These are phyloP conservation scores for Diabrotica undecimpunctata DNA, from an alignment of 1,140 invertebrate species.

Conservation along the genomic window DNA sequence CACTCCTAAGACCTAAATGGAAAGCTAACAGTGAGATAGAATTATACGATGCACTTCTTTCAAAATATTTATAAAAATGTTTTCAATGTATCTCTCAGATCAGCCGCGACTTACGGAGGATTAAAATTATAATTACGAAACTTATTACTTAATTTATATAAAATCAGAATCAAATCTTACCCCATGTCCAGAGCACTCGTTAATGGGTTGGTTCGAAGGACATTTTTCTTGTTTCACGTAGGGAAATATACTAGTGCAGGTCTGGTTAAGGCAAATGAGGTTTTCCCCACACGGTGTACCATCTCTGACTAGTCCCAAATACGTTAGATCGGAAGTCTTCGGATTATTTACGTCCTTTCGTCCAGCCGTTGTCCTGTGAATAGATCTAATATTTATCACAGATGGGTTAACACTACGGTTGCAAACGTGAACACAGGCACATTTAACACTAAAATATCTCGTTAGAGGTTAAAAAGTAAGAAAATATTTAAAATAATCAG, in stretches of 20 bases:
- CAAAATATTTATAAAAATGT: no score
- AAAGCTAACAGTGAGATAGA: no score
- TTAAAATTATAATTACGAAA: neutral
- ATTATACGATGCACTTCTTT: no score
- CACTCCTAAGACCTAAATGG: no score
- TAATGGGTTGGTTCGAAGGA: slow-evolving; percentile 80
- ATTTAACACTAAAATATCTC: no score
- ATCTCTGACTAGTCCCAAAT: slow-evolving; percentile 77
- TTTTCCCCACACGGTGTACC: slow-evolving; percentile 89
- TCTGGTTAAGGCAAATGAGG: slow-evolving; percentile 89
- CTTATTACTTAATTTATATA: no score
- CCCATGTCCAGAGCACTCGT: slow-evolving; percentile 90
- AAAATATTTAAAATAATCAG: no score
- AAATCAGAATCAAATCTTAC: slow-evolving; percentile 56
- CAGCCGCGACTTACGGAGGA: no score
- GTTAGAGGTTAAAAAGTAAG: no score
- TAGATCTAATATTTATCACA: slow-evolving; percentile 28
- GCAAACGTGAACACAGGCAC: neutral
- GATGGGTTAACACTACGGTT: slow-evolving; percentile 12
- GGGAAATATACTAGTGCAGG: slow-evolving; percentile 78
- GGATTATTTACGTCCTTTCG: slow-evolving; percentile 51
- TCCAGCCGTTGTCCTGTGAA: slow-evolving; percentile 65
- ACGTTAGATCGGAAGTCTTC: slow-evolving; percentile 57
- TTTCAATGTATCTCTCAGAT: no score
- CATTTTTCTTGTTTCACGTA: slow-evolving; percentile 81